Conservation (phyloP, 2,113 vertebrate species). For the Microcebus lehilahytsara region DNA sequence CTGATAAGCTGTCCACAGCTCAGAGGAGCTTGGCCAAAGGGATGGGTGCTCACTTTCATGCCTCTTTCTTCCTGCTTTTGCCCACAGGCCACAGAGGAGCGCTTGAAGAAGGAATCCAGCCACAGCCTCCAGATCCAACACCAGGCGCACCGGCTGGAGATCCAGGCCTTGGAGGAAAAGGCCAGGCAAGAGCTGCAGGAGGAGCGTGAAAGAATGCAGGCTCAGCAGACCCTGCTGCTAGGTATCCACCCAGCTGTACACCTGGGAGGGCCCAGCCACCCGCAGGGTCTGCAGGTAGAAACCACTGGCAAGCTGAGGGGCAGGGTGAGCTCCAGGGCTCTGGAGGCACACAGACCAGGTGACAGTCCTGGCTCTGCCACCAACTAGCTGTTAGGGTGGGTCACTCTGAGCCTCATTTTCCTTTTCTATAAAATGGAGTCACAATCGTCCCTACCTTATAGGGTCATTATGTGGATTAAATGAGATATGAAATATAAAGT, state of each 20-base stretch:
- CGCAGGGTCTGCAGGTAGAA: not conserved
- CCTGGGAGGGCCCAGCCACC: not conserved
- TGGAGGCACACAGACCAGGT: not conserved
- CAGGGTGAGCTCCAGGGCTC: not conserved
- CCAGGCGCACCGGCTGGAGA: conserved; percentile 85
- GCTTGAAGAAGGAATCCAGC: conserved; percentile 79
- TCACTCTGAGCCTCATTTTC: not conserved
- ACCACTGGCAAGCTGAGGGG: not conserved
- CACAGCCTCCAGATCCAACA: conserved; percentile 84
- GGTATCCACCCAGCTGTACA: conserved; percentile 80
- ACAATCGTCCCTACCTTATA: not conserved
- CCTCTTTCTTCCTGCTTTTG: conserved; percentile 1
- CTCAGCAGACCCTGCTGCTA: conserved; percentile 88
- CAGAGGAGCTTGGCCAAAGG: not conserved
- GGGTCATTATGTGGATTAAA: not conserved
- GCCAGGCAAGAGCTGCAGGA: conserved; percentile 88
- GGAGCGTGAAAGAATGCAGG: conserved; percentile 88
- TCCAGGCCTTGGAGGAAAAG: conserved; percentile 89
- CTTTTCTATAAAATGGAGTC: not conserved
- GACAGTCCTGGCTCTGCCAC: not conserved
- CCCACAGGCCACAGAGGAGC: conserved; percentile 83
- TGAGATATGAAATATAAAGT: not conserved
- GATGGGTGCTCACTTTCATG: not conserved
- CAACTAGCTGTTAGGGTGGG: not conserved
- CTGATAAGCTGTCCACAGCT: not conserved